Conservation (phyloP, 1,140 invertebrate genomes). For the Diuraphis noxia region DNA sequence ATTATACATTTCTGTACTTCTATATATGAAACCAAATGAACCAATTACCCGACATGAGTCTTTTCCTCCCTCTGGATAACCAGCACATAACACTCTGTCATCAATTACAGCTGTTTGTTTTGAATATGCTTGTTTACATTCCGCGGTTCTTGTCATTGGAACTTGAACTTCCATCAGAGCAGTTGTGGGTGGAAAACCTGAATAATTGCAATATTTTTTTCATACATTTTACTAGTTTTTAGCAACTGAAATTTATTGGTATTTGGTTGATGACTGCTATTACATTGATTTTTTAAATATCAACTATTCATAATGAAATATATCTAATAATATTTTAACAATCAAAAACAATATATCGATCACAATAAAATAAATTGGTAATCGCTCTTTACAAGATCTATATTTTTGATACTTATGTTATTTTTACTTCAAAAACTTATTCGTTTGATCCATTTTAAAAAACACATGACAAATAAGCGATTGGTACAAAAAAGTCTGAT, state of each 20-base stretch:
- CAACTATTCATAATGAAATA: not conserved
- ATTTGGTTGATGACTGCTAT: not conserved
- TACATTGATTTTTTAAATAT: not conserved
- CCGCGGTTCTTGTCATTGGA: conserved; percentile 67
- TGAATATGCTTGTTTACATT: conserved; percentile 62
- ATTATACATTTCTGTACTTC: not conserved
- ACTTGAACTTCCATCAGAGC: conserved; percentile 71
- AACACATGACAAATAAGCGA: too few species aligned
- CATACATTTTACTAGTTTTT: not conserved
- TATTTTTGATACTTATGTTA: not conserved
- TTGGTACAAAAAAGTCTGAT: too few species aligned
- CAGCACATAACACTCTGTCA: conserved; percentile 48
- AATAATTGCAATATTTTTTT: not conserved
- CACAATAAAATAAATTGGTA: not conserved
- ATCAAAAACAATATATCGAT: not conserved
- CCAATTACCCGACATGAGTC: conserved; percentile 33
- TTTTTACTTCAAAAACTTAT: not conserved
- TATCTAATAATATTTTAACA: not conserved
- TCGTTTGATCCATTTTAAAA: too few species aligned
- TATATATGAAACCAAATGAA: not conserved
- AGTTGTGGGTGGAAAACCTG: conserved; percentile 67
- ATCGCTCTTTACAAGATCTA: not conserved
- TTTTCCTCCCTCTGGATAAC: conserved; percentile 8
- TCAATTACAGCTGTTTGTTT: not conserved
- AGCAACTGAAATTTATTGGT: not conserved